phyloP scores from a whole-genome alignment of 2,888 invertebrate species.

The Cephonodes hylas region DNA sequence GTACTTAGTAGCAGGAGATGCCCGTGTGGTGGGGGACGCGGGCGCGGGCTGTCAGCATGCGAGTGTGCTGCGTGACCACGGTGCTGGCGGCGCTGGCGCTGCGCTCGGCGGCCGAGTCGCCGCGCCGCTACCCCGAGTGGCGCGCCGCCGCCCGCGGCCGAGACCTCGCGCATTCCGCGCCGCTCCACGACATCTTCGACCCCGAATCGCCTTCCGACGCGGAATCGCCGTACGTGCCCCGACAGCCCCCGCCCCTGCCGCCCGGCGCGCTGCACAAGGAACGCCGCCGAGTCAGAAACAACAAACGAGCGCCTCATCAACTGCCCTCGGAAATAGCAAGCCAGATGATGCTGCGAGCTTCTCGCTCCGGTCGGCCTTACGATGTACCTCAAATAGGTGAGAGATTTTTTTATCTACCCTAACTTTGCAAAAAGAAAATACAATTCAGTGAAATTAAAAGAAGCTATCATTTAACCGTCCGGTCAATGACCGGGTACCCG shows the following conservation, averaged over 20 bases:
- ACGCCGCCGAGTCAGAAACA: slow-evolving; percentile 58
- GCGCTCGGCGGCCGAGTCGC: slow-evolving; percentile 63
- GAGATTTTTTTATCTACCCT: slow-evolving; percentile 54
- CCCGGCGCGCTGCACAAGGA: slow-evolving; percentile 59
- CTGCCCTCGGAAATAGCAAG: slow-evolving; percentile 83
- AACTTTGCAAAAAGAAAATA: no score
- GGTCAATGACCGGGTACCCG: no score
- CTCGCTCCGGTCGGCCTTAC: slow-evolving; percentile 88
- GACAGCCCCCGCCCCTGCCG: slow-evolving; percentile 47
- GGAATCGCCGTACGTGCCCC: slow-evolving; percentile 37
- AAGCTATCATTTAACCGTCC: no score
- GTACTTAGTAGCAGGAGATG: slow-evolving; percentile 71
- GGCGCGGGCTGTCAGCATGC: slow-evolving; percentile 66
- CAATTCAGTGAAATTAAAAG: background rate
- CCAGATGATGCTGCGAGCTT: slow-evolving; percentile 89
- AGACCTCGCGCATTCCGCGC: slow-evolving; percentile 56
- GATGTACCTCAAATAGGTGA: slow-evolving; percentile 94
- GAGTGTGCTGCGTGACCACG: slow-evolving; percentile 67
- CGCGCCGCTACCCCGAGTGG: slow-evolving; percentile 66
- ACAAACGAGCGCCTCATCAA: slow-evolving; percentile 61
- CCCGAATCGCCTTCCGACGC: slow-evolving; percentile 49
- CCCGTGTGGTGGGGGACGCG: slow-evolving; percentile 63
- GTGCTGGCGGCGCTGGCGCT: slow-evolving; percentile 71
- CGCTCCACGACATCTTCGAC: slow-evolving; percentile 68
- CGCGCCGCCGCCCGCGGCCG: slow-evolving; percentile 41